Evolutionary conservation across 2,888 invertebrate genomes (phyloP), one percentile per base, ranked within the genome.

Genomic region (Aplocera efformata): DNA sequence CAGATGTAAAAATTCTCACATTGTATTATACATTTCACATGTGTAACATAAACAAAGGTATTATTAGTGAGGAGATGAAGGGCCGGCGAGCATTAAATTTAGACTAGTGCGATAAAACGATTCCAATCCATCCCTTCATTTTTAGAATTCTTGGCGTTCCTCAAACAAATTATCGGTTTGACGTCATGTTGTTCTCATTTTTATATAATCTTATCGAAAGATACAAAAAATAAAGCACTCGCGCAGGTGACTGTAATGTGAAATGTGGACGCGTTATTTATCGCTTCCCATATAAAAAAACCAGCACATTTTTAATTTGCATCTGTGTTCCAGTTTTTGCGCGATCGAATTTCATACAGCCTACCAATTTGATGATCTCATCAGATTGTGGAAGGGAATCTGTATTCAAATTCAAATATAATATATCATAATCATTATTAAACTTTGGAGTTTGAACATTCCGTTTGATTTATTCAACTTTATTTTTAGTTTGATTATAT

Each of bases 21-120:
- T 55, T 47, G 50, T 50, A 47, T 60, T n/a, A n/a, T n/a, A 54
- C 53, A 58, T 63, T 63, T 59, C 52, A 62, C 59, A 58, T 57
- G 58, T 57, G 63, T 67, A 68, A 69, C 62, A 65, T 75, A 78
- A 76, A 80, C 74, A 79, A 73, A 73, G 57, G 67, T 74, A 77
- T 74, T 73, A 71, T 70, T 64, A 60, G 62, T 55, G 44, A 41
- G 50, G 47, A 63, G 63, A 60, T 59, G 72, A 72, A 78, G 79
- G 79, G 79, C 75, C 72, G 60, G 47, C 53, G 66, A 59, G 60
- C 64, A 53, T 47, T 37, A 43, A 17, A 17, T 78, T 77, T 79
- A 79, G 69, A 59, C 53, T 50, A 20, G 30, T 53, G 56, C 67
- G 72, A 70, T 75, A 72, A 74, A 70, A 70, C 63, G 65, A 70